Conservation (phyloP, 2,113 vertebrate species). For the Nematolebias whitei region DNA sequence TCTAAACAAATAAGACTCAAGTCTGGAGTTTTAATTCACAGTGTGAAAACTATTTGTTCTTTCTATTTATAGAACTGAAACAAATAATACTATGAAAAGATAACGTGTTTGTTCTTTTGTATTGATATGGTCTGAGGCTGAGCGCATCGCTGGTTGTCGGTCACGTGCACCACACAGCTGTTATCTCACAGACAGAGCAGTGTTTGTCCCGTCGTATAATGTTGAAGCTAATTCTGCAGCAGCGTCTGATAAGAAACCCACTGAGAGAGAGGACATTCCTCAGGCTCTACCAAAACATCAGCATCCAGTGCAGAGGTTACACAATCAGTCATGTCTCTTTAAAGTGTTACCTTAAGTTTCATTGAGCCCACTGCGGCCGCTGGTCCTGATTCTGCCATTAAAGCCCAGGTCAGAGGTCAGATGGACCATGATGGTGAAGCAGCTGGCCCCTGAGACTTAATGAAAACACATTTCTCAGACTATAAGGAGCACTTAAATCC, state of each 20-base stretch:
- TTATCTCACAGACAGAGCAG: constrained; percentile 47
- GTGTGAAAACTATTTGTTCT: neutral
- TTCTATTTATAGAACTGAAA: neutral
- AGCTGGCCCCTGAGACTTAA: constrained; percentile 54
- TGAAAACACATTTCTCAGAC: too few relatives aligned
- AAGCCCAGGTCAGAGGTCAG: constrained; percentile 63
- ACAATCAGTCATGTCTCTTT: constrained; percentile 63
- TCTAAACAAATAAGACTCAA: neutral
- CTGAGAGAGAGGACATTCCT: constrained; percentile 68
- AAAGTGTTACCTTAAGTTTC: constrained; percentile 71
- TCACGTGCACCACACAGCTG: constrained; percentile 52
- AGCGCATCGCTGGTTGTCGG: constrained; percentile 23
- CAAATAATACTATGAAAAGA: constrained; percentile 4
- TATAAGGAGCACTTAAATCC: too few relatives aligned
- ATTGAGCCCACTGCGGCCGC: constrained; percentile 33
- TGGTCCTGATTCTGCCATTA: constrained; percentile 58
- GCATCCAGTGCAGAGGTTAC: constrained; percentile 56
- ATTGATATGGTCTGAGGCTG: constrained; percentile 20
- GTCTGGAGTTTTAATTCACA: too few relatives aligned
- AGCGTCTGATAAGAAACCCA: constrained; percentile 53
- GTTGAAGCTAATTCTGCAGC: constrained; percentile 61
- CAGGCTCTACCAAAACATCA: constrained; percentile 45
- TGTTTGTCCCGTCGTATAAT: constrained; percentile 49
- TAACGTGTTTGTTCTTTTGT: constrained; percentile 23
- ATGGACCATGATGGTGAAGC: constrained; percentile 43